These are phyloP conservation scores for Bathynomus jamesi DNA, from an alignment of 1,140 invertebrate genomes.

Conservation along the genomic window DNA sequence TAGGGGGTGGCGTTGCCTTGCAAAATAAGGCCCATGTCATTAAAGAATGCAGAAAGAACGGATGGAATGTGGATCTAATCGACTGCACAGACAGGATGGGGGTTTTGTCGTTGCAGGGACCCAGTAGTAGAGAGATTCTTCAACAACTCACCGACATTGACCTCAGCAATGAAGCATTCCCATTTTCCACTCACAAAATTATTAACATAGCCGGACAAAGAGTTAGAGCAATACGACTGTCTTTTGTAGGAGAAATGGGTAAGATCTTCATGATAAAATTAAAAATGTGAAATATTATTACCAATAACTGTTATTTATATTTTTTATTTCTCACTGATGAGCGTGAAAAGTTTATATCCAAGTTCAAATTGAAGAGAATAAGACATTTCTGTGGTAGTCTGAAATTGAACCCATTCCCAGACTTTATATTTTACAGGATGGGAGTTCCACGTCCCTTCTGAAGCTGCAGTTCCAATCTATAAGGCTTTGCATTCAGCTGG, in stretches of 20 bases:
- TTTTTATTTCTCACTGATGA: no score
- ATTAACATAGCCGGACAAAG: slow-evolving; percentile 48
- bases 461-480: slow-evolving; percentile 56
- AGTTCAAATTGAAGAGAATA: no score
- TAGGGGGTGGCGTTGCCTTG: slow-evolving; percentile 64
- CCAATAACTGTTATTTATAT: no score
- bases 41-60: slow-evolving; percentile 58
- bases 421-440: no score
- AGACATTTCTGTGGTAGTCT: no score
- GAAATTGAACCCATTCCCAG: no score
- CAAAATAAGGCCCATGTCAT: slow-evolving; percentile 64
- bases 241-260: slow-evolving; percentile 74
- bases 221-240: slow-evolving; percentile 60
- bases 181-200: slow-evolving; percentile 53
- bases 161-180: slow-evolving; percentile 54
- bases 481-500: slow-evolving; percentile 55
- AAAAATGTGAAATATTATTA: no score
- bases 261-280: background rate
- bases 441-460: slow-evolving; percentile 72
- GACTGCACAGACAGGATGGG: slow-evolving; percentile 70
- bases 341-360: no score
- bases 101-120: slow-evolving; percentile 77
- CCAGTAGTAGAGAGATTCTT: slow-evolving; percentile 55
- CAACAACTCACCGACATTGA: slow-evolving; percentile 48
- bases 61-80: slow-evolving; percentile 61